Percentiles rank a stretch among this genome's conserved stretches.
phyloP scores from a whole-genome alignment of 2,113 vertebrate species.

The Spheniscus mendiculus region DNA sequence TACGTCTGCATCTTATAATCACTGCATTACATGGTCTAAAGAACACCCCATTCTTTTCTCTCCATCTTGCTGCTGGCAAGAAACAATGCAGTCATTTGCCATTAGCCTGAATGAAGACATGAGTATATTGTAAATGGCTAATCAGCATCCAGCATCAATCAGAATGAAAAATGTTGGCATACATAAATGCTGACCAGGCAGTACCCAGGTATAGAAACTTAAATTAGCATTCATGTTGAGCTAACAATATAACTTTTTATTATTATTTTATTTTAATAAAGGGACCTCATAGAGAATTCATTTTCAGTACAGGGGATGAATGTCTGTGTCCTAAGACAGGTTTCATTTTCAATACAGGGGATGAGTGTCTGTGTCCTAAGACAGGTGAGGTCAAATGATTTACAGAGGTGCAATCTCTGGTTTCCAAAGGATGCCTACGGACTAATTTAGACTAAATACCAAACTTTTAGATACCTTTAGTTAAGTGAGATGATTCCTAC shows the following conservation, averaged over 20 bases:
- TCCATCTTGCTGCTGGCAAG: neutral
- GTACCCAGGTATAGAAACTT: neutral
- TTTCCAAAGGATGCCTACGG: neutral
- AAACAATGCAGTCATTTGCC: neutral
- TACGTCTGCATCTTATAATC: neutral
- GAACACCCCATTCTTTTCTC: neutral
- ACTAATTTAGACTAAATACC: neutral
- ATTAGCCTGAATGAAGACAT: neutral
- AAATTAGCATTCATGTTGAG: neutral
- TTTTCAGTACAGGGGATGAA: neutral
- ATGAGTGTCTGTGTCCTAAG: neutral
- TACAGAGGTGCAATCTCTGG: neutral
- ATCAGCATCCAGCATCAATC: neutral
- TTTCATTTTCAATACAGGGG: neutral
- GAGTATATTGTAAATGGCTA: neutral
- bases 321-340: neutral
- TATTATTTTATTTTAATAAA: neutral
- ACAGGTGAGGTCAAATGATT: neutral
- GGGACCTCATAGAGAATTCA: neutral
- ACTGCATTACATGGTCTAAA: neutral
- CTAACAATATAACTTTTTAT: neutral
- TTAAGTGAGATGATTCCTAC: neutral
- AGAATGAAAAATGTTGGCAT: neutral
- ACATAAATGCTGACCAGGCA: neutral
- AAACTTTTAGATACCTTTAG: neutral